These are phyloP conservation scores for Caprella mutica DNA, from an alignment of 2,888 invertebrate genomes.

Conservation along the genomic window DNA sequence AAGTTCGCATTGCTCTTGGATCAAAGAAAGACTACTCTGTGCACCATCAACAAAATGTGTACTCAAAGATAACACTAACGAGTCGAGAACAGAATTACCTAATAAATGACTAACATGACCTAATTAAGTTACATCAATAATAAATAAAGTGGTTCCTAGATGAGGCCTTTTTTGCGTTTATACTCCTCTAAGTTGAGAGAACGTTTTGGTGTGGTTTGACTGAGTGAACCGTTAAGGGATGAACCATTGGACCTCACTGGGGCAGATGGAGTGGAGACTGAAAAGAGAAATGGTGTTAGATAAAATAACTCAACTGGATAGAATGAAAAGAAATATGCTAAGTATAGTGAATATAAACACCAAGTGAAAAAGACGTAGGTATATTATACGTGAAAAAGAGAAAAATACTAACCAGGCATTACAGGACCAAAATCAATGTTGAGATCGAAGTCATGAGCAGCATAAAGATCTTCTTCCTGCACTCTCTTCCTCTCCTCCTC, in stretches of 20 bases:
- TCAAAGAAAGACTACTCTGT: too few species aligned
- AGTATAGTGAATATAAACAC: background rate
- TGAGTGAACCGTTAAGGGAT: slow-evolving; percentile 55
- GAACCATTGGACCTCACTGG: slow-evolving; percentile 51
- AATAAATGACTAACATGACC: too few species aligned
- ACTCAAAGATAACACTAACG: too few species aligned
- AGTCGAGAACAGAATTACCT: background rate
- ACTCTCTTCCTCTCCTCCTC: slow-evolving; percentile 37
- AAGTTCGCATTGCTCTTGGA: too few species aligned
- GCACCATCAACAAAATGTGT: too few species aligned
- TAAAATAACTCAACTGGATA: background rate
- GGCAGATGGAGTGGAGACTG: slow-evolving; percentile 14
- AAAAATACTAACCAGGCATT: slow-evolving; percentile 19
- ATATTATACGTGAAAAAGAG: background rate
- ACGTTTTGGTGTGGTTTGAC: slow-evolving; percentile 65
- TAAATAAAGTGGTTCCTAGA: too few species aligned
- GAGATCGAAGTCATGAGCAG: slow-evolving; percentile 86
- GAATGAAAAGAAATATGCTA: background rate
- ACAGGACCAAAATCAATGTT: slow-evolving; percentile 82
- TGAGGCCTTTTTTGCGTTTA: slow-evolving; percentile 82
- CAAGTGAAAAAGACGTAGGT: too few species aligned
- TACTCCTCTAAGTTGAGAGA: slow-evolving; percentile 83
- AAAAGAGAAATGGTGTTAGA: slow-evolving; percentile 34
- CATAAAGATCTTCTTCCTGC: slow-evolving; percentile 49
- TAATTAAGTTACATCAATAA: too few species aligned